Conservation (phyloP, 2,113 vertebrate species). For the Fregata magnificens region DNA sequence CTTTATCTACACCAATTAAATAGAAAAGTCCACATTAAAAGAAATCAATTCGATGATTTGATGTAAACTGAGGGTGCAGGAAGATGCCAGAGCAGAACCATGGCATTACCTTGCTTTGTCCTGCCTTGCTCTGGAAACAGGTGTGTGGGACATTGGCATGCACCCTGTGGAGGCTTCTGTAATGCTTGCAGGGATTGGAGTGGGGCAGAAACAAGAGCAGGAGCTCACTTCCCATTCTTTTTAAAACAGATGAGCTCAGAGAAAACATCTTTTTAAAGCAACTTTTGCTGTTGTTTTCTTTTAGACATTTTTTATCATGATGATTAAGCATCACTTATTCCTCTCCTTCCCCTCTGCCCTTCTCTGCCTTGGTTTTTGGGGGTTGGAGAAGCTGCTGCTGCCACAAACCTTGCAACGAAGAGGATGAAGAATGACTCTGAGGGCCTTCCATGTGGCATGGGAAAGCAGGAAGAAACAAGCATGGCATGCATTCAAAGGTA, state of each 20-base stretch:
- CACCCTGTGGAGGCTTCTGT: not conserved
- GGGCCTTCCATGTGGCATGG: not conserved
- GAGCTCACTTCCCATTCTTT: not conserved
- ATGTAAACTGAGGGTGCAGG: not conserved
- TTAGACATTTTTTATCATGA: not conserved
- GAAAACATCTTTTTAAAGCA: not conserved
- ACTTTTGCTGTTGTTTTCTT: not conserved
- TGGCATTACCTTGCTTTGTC: not conserved
- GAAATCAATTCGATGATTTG: not conserved
- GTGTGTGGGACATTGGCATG: accelerated
- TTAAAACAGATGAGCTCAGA: not conserved
- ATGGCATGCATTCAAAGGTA: not conserved
- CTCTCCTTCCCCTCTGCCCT: not conserved
- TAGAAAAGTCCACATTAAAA: not conserved
- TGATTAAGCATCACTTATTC: not conserved
- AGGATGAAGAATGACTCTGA: not conserved
- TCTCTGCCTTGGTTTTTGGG: not conserved
- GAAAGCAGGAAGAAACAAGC: not conserved
- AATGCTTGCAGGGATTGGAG: not conserved
- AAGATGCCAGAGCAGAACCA: not conserved
- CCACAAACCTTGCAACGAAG: not conserved
- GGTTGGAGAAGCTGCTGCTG: not conserved
- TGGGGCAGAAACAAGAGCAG: not conserved
- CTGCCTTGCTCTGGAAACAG: not conserved
- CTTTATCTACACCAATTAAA: not conserved